Base-by-base conservation (phyloP, 1,140 invertebrate species). In the Drosophila tsacasi region DNA sequence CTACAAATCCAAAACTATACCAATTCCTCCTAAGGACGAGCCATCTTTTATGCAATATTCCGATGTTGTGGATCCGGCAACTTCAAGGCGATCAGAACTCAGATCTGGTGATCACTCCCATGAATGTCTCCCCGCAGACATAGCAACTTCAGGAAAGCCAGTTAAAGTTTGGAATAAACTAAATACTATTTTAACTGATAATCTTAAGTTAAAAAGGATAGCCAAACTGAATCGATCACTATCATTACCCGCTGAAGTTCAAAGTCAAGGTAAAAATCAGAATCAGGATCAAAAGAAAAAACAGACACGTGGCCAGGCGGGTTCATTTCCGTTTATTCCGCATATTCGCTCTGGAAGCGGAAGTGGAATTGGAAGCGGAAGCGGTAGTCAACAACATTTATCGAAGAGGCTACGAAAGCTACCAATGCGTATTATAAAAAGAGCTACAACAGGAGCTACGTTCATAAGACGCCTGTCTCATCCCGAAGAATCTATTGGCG, bases 151-250 rank as follows among this genome's bases (percentile, higher is more conserved):
- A 7, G 30, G 17, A 39, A 91, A 93, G 19, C 90, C 94, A 52
- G 93, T 93, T 64, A 94, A 83, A 35, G 75, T 91, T 15, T 93
- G 85, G 82, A 81, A 90, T 8, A 93, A 85, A 54, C n/a, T 93
- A 0, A 77, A 61, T 7, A 96, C 95, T 83, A 97, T 97, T 95
- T 93, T 98, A 35, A 97, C 97, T 0, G 97, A 97, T 90, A 94
- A 97, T 69, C 40, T 92, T 5, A 96, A 97, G 93, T 93, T 97
- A 47, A 93, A 93, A 35, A 77, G 82, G 3, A 69, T 77, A 5
- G 94, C 95, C 9, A 97, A 96, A 92, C 94, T 97, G 69, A 95
- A 96, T 92, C 94, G 97, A 79, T 97, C 97, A 30, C 95, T 97
- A 83, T 97, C 97, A 0, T 94, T 98, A 68, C 97, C 97, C 2